phyloP scores from a whole-genome alignment of 2,113 vertebrate species.

The Zosterops hypoxanthus region DNA sequence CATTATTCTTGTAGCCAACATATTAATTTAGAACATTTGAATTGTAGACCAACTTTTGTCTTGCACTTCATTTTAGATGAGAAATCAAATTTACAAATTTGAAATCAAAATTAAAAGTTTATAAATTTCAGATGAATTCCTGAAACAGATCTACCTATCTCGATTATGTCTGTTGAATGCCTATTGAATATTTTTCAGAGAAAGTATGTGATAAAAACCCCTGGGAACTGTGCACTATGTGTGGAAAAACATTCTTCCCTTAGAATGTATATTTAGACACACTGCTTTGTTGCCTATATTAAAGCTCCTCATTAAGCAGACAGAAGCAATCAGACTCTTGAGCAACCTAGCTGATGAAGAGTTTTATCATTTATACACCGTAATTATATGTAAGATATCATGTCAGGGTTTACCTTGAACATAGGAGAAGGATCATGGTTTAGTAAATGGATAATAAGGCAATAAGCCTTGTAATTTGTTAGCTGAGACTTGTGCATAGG shows the following conservation, averaged over 20 bases:
- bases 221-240: not conserved
- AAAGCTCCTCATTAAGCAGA: not conserved
- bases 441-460: conserved; percentile 31
- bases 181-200: not conserved
- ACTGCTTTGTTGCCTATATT: not conserved
- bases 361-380: not conserved
- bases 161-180: not conserved
- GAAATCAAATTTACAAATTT: not conserved
- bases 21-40: not conserved
- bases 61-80: not conserved
- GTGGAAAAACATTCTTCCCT: not conserved
- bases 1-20: not conserved
- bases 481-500: not conserved
- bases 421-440: conserved; percentile 5
- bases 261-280: not conserved
- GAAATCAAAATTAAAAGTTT: not conserved
- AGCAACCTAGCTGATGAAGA: conserved; percentile 15
- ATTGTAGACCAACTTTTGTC: not conserved
- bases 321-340: conserved; percentile 38
- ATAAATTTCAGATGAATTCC: not conserved
- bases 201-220: not conserved
- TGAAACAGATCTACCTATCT: not conserved
- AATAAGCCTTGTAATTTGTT: conserved; percentile 7
- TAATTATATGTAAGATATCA: conserved; percentile 31
- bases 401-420: conserved; percentile 47